phyloP scores from a whole-genome alignment of 2,113 vertebrate species.

The Ginglymostoma cirratum region DNA sequence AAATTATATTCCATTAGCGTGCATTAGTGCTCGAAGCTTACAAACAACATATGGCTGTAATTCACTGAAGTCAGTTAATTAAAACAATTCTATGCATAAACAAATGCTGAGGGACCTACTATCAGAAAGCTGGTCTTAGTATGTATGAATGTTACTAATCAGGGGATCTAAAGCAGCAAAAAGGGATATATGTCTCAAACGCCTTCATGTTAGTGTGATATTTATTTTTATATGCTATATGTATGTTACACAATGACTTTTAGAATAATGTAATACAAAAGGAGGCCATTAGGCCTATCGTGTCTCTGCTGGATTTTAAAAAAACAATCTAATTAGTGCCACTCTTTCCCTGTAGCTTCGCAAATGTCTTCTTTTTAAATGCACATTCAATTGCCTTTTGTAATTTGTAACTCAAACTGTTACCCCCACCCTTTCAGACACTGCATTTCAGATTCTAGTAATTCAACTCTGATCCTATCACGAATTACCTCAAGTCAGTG shows the following conservation, averaged over 20 bases:
- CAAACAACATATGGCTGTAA: not conserved
- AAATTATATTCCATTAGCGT: conserved; percentile 1
- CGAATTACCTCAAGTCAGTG: too few species aligned
- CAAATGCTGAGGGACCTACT: not conserved
- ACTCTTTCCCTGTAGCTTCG: too few species aligned
- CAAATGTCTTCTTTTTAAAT: too few species aligned
- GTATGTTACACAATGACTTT: not conserved
- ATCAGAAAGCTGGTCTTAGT: not conserved
- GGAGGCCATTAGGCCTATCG: too few species aligned
- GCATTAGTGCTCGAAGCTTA: not conserved
- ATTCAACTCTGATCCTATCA: too few species aligned
- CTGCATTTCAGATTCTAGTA: too few species aligned
- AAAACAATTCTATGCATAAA: not conserved
- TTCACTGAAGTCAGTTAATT: not conserved
- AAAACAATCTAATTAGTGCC: too few species aligned
- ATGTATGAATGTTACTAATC: not conserved
- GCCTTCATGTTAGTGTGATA: not conserved
- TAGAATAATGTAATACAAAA: not conserved
- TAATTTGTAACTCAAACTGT: too few species aligned
- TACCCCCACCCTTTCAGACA: too few species aligned
- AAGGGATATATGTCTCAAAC: not conserved
- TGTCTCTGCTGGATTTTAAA: too few species aligned
- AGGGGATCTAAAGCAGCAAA: not conserved
- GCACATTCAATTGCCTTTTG: too few species aligned
- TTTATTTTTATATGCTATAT: not conserved